Conservation (phyloP, 2,113 vertebrate genomes). For the Chrysemys picta region DNA sequence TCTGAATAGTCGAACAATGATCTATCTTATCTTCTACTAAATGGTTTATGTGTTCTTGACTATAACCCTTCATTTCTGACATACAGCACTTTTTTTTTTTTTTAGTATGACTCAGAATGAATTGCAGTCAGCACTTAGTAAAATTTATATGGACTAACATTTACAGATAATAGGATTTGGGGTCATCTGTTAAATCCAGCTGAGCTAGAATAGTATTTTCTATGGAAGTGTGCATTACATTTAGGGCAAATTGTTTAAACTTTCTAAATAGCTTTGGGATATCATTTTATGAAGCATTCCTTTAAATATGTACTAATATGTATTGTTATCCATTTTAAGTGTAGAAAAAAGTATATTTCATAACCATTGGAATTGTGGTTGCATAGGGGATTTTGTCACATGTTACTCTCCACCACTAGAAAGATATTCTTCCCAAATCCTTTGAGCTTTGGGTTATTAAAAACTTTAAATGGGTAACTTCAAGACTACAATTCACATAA, state of each 20-base stretch:
- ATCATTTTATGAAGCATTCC: conserved; percentile 69
- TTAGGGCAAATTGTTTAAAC: conserved; percentile 53
- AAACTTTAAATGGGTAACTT: conserved; percentile 38
- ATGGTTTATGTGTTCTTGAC: conserved; percentile 30
- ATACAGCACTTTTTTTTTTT: conserved; percentile 42
- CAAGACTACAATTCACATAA: conserved; percentile 10
- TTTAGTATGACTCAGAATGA: conserved; percentile 68
- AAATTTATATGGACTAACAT: conserved; percentile 65
- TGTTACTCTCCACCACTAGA: not conserved
- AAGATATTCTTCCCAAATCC: conserved; percentile 7
- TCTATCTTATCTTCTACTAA: not conserved
- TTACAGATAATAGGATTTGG: conserved; percentile 63
- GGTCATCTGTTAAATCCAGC: conserved; percentile 48
- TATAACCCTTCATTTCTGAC: conserved; percentile 41
- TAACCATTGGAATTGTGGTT: not conserved
- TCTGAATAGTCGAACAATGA: not conserved
- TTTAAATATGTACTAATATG: conserved; percentile 45
- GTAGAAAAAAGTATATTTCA: not conserved
- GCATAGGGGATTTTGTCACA: conserved; percentile 37
- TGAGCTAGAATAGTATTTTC: conserved; percentile 63
- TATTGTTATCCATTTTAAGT: not conserved
- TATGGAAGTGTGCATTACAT: conserved; percentile 37
- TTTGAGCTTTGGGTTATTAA: conserved; percentile 55
- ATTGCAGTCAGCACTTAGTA: conserved; percentile 65
- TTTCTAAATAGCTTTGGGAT: conserved; percentile 61